Percentiles rank a stretch among this genome's conserved stretches.
These are phyloP conservation scores for Brachymystax lenok DNA, from an alignment of 2,797 vertebrate genomes.

Conservation along the genomic window DNA sequence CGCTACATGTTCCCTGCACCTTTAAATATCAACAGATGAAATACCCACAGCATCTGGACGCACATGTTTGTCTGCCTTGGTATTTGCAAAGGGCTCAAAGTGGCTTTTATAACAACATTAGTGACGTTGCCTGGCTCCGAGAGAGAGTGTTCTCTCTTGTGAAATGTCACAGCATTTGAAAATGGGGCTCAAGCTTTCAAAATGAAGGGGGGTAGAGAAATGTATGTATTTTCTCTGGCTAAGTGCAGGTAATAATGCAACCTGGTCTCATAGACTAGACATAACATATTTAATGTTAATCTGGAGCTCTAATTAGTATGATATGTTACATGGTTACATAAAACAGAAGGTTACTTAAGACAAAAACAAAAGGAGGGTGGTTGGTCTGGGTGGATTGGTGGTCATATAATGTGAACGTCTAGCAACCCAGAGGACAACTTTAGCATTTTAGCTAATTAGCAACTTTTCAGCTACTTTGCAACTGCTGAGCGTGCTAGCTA, in stretches of 20 bases:
- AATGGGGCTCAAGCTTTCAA: background rate
- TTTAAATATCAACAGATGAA: background rate
- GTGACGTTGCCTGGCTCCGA: background rate
- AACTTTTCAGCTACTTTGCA: no score
- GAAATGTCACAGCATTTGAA: constrained; percentile 19
- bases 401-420: no score
- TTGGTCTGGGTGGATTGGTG: no score
- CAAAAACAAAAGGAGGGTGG: no score
- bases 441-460: no score
- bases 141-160: background rate
- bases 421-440: no score
- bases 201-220: background rate
- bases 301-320: no score
- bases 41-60: background rate
- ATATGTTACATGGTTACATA: no score
- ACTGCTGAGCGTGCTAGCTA: no score
- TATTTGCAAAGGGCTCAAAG: constrained; percentile 15
- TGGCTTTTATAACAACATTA: constrained; percentile 10
- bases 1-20: background rate
- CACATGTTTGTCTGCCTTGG: constrained; percentile 6
- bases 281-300: no score
- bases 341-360: no score
- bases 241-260: background rate
- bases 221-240: background rate
- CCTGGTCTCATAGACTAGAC: background rate